These are phyloP conservation scores for Aepyceros melampus DNA, from an alignment of 2,113 vertebrate genomes.

Conservation along the genomic window DNA sequence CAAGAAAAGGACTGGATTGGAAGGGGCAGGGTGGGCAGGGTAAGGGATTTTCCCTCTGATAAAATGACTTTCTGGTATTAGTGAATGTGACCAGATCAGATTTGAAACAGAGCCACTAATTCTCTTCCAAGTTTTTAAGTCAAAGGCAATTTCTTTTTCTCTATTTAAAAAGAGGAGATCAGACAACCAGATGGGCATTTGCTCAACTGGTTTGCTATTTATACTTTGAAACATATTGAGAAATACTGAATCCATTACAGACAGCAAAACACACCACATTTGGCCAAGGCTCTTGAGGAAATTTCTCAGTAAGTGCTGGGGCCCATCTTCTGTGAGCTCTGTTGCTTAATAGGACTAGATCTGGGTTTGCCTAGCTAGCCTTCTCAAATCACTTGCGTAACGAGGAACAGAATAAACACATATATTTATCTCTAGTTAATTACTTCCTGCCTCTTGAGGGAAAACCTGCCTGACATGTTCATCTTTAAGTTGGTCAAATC, in stretches of 20 bases:
- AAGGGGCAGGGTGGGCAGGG: not conserved
- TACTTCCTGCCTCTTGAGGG: not conserved
- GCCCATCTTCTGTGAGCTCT: not conserved
- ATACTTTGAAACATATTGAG: constrained; percentile 23
- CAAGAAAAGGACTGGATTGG: not conserved
- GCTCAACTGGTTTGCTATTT: constrained; percentile 40
- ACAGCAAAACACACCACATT: constrained; percentile 14
- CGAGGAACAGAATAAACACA: not conserved
- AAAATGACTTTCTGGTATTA: not conserved
- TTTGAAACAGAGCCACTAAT: not conserved
- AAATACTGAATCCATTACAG: constrained; percentile 7
- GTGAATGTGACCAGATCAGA: not conserved
- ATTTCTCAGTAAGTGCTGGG: not conserved
- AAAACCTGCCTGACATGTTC: not conserved
- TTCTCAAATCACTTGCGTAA: not conserved
- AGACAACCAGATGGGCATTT: constrained; percentile 37
- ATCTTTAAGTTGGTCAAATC: not conserved
- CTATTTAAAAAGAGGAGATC: constrained; percentile 12
- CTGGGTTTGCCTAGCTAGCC: not conserved
- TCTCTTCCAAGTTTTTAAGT: not conserved
- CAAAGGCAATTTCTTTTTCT: not conserved
- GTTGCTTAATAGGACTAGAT: not conserved
- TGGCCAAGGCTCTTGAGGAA: constrained; percentile 6
- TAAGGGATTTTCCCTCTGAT: not conserved
- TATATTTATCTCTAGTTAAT: not conserved